phyloP scores from a whole-genome alignment of 2,113 vertebrate species.

The Toxotes chatareus region DNA sequence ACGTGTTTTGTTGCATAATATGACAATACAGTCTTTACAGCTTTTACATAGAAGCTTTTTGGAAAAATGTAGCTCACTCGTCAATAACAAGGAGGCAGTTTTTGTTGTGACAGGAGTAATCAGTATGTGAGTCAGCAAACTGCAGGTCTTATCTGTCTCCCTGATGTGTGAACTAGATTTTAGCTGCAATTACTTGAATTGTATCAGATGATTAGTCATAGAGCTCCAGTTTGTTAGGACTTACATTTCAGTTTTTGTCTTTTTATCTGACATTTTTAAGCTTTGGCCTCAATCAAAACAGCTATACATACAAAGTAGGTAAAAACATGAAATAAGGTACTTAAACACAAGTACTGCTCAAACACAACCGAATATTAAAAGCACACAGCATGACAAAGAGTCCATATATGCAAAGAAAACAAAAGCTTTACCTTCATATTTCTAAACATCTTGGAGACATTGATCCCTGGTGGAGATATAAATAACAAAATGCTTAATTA shows the following conservation, averaged over 20 bases:
- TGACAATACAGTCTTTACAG: constrained; percentile 8
- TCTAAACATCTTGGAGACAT: neutral
- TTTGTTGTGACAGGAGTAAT: constrained; percentile 41
- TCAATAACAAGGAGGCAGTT: constrained; percentile 19
- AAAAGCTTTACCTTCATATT: constrained; percentile 22
- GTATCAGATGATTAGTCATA: constrained; percentile 49
- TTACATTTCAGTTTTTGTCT: constrained; percentile 18
- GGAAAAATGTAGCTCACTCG: constrained; percentile 7
- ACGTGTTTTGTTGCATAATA: constrained; percentile 8
- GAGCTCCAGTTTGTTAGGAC: constrained; percentile 18
- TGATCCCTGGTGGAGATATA: neutral
- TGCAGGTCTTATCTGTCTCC: constrained; percentile 52
- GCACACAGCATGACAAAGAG: neutral
- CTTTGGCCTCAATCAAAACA: constrained; percentile 12
- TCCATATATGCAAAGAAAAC: constrained; percentile 14
- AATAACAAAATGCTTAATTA: neutral
- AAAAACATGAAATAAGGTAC: neutral
- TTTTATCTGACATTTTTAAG: constrained; percentile 32
- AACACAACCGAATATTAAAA: constrained; percentile 4
- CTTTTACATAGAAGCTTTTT: constrained; percentile 20
- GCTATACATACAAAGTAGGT: constrained; percentile 3
- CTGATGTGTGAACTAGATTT: constrained; percentile 51
- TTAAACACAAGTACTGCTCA: too few relatives aligned
- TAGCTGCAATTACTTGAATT: constrained; percentile 53
- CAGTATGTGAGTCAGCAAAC: constrained; percentile 57